Evolutionary conservation across 1,140 invertebrate genomes (phyloP).

Genomic region (Conus ventricosus): DNA sequence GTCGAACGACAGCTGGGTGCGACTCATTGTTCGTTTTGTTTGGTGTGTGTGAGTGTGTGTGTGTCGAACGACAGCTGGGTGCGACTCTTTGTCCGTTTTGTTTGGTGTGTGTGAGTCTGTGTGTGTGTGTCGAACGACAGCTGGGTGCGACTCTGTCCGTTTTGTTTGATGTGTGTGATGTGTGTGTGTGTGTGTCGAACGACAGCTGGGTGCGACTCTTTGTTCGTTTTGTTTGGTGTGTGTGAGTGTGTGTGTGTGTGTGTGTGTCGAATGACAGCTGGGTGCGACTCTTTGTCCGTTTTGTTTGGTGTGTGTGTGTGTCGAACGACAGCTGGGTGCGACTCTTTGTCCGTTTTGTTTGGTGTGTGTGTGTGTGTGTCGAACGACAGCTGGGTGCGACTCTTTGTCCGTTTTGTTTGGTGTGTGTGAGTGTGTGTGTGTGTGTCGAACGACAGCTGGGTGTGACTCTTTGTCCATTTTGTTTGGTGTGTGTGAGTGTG

Average conservation of each 20-base stretch:
- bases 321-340: conserved; percentile 67
- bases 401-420: background rate
- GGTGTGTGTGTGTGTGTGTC: conserved; percentile 41
- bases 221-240: too few species aligned
- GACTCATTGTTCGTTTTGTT: too few species aligned
- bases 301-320: conserved; percentile 21
- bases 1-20: conserved; percentile 67
- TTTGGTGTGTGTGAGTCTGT: background rate
- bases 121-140: background rate
- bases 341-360: too few species aligned
- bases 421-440: background rate
- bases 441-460: conserved; percentile 68
- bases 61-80: background rate
- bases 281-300: conserved; percentile 40
- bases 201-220: background rate
- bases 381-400: conserved; percentile 64
- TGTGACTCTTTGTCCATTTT: background rate
- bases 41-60: conserved; percentile 12
- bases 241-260: too few species aligned
- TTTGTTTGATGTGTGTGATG: too few species aligned
- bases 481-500: conserved; percentile 7
- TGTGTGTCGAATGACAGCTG: conserved; percentile 62
- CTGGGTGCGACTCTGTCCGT: too few species aligned
- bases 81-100: background rate
- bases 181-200: background rate